Evolutionary conservation across 2,113 vertebrate genomes (phyloP), one percentile per base, ranked within the genome.

Genomic region (Actinemys pallida): DNA sequence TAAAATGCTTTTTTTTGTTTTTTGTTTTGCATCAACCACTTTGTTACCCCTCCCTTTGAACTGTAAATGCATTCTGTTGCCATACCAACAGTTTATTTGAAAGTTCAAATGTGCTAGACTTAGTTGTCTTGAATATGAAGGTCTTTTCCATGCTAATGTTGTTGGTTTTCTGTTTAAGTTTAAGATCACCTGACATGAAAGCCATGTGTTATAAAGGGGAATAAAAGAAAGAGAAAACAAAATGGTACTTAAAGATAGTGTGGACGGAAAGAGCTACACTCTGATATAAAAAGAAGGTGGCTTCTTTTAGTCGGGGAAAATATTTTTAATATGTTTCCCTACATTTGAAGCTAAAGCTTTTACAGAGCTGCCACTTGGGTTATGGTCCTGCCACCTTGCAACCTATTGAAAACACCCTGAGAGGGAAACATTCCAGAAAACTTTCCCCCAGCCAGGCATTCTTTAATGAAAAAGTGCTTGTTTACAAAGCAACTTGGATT

Each of bases 51-150:
- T 94, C 16, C 35, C 57, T 97, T 93, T 94, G 87, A 96, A 93
- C 56, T 69, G 86, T 69, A 81, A 97, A 91, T 91, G 59, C 22
- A 93, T 96, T 93, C 86, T 94, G 91, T 98, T 98, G 75, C 92
- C 95, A 95, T 96, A 87, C 81, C 96, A 97, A 95, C 95, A 92
- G 39, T 94, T 94, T 96, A 54, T 89, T 91, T 87, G 84, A 86
- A 97, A 97, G 83, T 97, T 97, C 90, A 92, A 79, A 95, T 86
- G 82, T 81, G 39, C 56, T 94, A 94, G 50, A 83, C 52, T 87
- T 90, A 14, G 52, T 87, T 92, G 52, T 54, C 83, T 97, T 52
- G 24, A 17, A 82, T 87, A 29, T 88, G 87, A 97, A 96, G n/a
- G 53, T 86, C 76, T 86, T 89, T 87, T 59, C 79, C 49, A 82